Percentiles rank a stretch among this genome's conserved stretches.
Conservation (phyloP, 1,140 invertebrate species). For the Daktulosphaira vitifoliae region DNA sequence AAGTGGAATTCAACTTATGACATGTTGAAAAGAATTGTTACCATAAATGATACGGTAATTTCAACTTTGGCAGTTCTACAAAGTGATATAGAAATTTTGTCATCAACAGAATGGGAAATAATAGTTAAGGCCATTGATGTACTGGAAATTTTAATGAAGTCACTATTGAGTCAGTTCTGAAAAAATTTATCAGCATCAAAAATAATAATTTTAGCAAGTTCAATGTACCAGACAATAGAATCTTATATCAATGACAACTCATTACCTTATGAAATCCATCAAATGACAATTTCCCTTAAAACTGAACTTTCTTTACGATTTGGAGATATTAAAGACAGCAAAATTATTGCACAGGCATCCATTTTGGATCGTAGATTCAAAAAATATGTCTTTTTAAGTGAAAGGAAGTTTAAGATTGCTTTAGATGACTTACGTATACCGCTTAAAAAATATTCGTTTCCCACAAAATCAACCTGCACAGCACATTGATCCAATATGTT, state of each 20-base stretch:
- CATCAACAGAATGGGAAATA: slow-evolving; percentile 5
- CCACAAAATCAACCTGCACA: no score
- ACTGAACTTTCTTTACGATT: background rate
- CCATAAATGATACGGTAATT: slow-evolving; percentile 37
- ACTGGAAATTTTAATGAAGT: slow-evolving; percentile 39
- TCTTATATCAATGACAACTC: background rate
- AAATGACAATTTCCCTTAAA: background rate
- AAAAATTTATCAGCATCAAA: slow-evolving; percentile 39
- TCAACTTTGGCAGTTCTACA: slow-evolving; percentile 37
- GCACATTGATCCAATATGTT: no score
- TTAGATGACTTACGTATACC: no score
- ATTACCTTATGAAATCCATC: slow-evolving; percentile 5
- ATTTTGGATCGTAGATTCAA: background rate
- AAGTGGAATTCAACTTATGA: slow-evolving; percentile 41
- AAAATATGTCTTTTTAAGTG: slow-evolving; percentile 1
- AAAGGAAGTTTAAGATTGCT: no score
- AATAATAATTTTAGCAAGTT: slow-evolving; percentile 35
- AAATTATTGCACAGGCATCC: background rate
- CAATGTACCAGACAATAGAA: background rate
- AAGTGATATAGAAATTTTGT: slow-evolving; percentile 31
- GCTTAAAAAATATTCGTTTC: no score
- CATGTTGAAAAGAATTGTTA: slow-evolving; percentile 39
- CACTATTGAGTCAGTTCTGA: slow-evolving; percentile 39
- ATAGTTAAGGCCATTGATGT: background rate
- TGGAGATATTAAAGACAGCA: background rate